These are phyloP conservation scores for Nipponacmea schrenckii DNA, from an alignment of 2,888 invertebrate species.

Conservation along the genomic window DNA sequence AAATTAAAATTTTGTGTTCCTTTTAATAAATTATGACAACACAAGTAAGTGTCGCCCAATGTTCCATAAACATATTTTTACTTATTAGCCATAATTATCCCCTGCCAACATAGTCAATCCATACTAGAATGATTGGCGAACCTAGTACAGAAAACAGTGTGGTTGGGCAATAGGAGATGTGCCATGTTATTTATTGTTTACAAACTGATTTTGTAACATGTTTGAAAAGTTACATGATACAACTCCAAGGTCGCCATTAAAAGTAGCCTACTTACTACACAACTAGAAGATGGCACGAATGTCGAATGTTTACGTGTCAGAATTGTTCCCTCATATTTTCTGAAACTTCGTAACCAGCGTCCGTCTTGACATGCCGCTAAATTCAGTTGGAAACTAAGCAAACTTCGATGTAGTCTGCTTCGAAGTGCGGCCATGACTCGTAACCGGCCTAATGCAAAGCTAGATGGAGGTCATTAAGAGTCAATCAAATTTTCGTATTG, in stretches of 20 bases:
- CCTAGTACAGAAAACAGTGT: no score
- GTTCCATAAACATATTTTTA: no score
- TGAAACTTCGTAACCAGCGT: background rate
- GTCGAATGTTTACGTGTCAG: background rate
- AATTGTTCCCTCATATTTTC: background rate
- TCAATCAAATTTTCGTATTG: no score
- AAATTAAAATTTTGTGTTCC: no score
- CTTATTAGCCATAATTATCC: no score
- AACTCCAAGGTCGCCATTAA: background rate
- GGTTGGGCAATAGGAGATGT: no score
- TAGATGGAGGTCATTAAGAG: background rate
- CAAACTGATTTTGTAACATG: no score
- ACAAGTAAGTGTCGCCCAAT: no score
- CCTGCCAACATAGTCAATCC: no score
- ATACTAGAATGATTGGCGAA: no score
- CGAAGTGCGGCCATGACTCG: conserved; percentile 32
- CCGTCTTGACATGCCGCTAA: background rate
- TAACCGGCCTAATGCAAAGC: background rate
- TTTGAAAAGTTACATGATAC: background rate
- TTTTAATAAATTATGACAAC: no score
- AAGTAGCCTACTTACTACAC: background rate
- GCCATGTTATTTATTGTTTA: no score
- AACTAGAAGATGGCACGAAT: conserved; percentile 2
- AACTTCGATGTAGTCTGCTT: conserved; percentile 36
- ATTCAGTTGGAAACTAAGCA: conserved; percentile 14